Conservation (phyloP, 2,797 vertebrate species). For the Nannoperca australis region DNA sequence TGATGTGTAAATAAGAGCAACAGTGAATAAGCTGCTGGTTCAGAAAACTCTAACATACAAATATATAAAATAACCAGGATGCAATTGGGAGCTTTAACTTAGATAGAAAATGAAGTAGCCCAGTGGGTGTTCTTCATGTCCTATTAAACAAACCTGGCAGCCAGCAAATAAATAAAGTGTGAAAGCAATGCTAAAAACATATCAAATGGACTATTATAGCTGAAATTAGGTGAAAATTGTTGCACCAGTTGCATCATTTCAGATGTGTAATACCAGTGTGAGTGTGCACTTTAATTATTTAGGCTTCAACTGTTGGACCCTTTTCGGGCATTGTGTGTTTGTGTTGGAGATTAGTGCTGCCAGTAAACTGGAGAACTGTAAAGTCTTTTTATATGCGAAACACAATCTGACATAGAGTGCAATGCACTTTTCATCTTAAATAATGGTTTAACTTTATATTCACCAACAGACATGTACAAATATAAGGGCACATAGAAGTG, state of each 20-base stretch:
- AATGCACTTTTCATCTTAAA: not conserved
- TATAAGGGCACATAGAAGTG: not conserved
- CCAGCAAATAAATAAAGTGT: slow-evolving; percentile 35
- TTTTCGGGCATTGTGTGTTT: slow-evolving; percentile 1
- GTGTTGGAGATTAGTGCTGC: slow-evolving; percentile 1
- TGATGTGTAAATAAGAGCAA: slow-evolving; percentile 26
- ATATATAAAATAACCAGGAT: slow-evolving; percentile 17
- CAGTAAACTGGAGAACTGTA: not conserved
- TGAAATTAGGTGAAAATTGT: slow-evolving; percentile 44
- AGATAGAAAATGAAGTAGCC: slow-evolving; percentile 31
- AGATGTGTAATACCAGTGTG: slow-evolving; percentile 15
- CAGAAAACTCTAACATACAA: slow-evolving; percentile 14
- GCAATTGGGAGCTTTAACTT: slow-evolving; percentile 20
- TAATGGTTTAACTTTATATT: not conserved
- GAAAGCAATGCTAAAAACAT: slow-evolving; percentile 33
- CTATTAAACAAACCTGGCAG: slow-evolving; percentile 28
- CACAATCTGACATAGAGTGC: not conserved
- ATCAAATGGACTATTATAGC: slow-evolving; percentile 15
- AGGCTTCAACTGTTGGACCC: slow-evolving; percentile 6
- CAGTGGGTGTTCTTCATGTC: slow-evolving; percentile 28
- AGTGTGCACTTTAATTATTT: slow-evolving; percentile 12
- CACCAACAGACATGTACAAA: not conserved
- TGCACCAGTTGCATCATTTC: slow-evolving; percentile 43
- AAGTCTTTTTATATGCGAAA: not conserved
- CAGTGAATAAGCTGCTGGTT: slow-evolving; percentile 19